A percentile compares a stretch with the other conserved stretches of the same genome.
Conservation (phyloP, 2,888 invertebrate genomes). For the Spialia ferax region DNA sequence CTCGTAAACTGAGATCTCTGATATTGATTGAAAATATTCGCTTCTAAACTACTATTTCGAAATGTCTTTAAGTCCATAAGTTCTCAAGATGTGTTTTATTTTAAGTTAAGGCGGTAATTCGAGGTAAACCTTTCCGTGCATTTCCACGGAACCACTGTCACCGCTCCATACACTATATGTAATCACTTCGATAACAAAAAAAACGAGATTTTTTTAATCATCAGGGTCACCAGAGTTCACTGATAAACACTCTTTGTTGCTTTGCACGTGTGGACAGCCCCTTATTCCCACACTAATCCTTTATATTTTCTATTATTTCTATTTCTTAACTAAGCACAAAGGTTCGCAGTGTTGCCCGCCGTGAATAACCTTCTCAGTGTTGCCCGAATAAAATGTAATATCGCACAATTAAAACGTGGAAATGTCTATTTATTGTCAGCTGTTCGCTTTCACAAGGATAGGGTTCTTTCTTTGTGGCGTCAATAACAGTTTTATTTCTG, state of each 20-base stretch:
- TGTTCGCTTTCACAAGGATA: background rate
- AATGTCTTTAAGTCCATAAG: no score
- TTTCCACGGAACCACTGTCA: constrained; percentile 10
- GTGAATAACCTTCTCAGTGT: constrained; percentile 10
- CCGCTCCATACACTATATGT: background rate
- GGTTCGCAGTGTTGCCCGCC: background rate
- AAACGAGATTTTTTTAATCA: constrained; percentile 30
- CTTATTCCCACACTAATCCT: constrained; percentile 51
- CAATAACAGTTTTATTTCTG: no score
- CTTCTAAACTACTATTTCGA: no score
- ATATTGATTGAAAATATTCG: no score
- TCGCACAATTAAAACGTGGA: constrained; percentile 3
- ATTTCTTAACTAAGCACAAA: constrained; percentile 17
- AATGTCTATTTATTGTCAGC: background rate
- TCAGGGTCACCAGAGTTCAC: constrained; percentile 33
- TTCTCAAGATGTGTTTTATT: no score
- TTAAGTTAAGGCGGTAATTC: no score
- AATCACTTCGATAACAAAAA: no score
- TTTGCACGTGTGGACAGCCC: constrained; percentile 59
- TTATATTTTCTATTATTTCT: no score
- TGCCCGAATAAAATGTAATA: constrained; percentile 11
- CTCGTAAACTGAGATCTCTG: no score
- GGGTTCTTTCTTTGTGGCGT: no score
- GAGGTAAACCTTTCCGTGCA: no score
- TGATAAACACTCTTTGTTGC: constrained; percentile 50